Evolutionary conservation across 2,888 invertebrate genomes (phyloP).

Genomic region (Norana najaformis): DNA sequence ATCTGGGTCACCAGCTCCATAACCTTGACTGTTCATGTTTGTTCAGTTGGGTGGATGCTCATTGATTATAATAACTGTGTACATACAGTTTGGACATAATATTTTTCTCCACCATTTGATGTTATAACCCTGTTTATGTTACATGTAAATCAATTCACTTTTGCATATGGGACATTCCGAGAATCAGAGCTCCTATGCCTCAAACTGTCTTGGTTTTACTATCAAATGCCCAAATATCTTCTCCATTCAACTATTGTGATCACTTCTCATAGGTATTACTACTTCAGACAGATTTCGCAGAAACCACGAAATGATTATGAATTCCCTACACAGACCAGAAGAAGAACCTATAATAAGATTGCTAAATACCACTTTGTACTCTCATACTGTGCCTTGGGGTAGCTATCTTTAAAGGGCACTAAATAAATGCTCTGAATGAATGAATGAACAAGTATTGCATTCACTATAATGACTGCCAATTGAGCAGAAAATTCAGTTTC

Average conservation of each 20-base stretch:
- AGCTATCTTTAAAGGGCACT: no score
- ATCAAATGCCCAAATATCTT: not conserved
- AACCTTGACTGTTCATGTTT: not conserved
- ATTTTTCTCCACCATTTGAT: not conserved
- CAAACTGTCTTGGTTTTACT: not conserved
- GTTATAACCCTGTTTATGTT: not conserved
- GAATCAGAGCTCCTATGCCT: no score
- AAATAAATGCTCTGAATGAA: no score
- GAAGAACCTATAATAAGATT: not conserved
- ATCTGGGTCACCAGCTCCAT: not conserved
- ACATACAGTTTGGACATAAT: not conserved
- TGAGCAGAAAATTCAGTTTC: no score
- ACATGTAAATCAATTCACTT: not conserved
- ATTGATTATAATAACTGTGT: not conserved
- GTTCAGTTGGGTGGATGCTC: not conserved
- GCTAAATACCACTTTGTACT: no score
- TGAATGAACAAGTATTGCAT: no score
- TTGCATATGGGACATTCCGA: not conserved
- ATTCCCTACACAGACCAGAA: not conserved
- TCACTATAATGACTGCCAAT: no score
- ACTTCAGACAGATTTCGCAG: not conserved
- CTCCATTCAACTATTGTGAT: not conserved
- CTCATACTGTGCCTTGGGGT: no score
- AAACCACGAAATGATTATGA: no score
- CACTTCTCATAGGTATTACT: not conserved